Evolutionary conservation across 35 echinoderm and acorn worm genomes (phyloP), one percentile per base, ranked within the genome.

Genomic region (Ptychodera flava): DNA sequence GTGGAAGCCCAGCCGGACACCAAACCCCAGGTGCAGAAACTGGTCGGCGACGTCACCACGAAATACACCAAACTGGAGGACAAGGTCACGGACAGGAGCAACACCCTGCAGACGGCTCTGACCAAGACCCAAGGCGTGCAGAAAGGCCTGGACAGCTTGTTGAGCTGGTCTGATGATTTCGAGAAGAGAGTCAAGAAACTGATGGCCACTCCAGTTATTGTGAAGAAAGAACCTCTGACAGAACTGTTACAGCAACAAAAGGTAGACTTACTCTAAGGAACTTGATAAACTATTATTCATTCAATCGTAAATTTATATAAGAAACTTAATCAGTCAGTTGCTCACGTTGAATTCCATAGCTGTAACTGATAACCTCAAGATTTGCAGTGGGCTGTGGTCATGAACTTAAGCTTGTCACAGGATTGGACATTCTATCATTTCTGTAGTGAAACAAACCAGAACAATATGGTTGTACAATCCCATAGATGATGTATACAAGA

Each of bases 81-180:
- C 16, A 90, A 92, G 82, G 89, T 98, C 33, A 93, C 92, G 0
- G 95, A 98, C 80, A 87, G 95, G 28, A 98, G 95, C 88, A 98
- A 94, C 90, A 92, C 85, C 22, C 84, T 98, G 35, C 95, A 98
- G 92, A 89, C 86, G 53, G 93, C 95, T 0, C 92, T 93, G 33
- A 98, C 91, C 92, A 93, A 98, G 85, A 90, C 87, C 32, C 95
- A 90, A 77, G 93, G 95, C 84, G 90, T 98, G 31, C 90, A 94
- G 85, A 92, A 98, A 85, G 90, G 90, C 52, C 92, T 98, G 0
- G 90, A 98, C 28, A 98, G 95, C 77, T 92, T 98, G 36, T 87
- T 98, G 33, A 94, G 90, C 90, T 98, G 95, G 95, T 85, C 93
- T 84, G 95, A 98, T 45, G 95, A 98, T 85, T 94, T 94, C 35